A percentile compares a stretch with the other conserved stretches of the same genome.
These are phyloP conservation scores for Linnaemya vulpina DNA, from an alignment of 2,888 invertebrate species.

Conservation along the genomic window DNA sequence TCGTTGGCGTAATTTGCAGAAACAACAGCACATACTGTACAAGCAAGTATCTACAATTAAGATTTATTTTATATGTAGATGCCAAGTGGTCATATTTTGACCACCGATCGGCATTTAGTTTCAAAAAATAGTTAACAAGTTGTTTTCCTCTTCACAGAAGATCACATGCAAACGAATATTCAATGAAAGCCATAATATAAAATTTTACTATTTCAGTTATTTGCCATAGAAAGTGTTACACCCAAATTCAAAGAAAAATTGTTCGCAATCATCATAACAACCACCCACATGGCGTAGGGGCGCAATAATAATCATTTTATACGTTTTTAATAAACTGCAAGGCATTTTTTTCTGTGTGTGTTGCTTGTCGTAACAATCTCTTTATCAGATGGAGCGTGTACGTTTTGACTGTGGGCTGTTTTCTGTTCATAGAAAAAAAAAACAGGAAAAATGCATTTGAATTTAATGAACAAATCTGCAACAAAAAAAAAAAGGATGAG, in stretches of 20 bases:
- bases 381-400: conserved; percentile 6
- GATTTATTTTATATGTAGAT: no score
- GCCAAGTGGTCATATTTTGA: no score
- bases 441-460: conserved; percentile 23
- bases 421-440: conserved; percentile 17
- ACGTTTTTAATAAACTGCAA: conserved; percentile 42
- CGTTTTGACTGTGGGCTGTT: conserved; percentile 16
- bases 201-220: neutral
- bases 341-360: neutral
- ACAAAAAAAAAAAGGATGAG: neutral
- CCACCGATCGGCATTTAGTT: no score
- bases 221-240: neutral
- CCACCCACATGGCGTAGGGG: neutral
- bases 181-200: neutral
- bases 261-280: neutral
- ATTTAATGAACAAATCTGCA: conserved; percentile 7
- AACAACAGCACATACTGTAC: no score
- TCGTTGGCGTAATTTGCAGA: no score
- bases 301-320: conserved; percentile 6
- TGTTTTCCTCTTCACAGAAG: neutral
- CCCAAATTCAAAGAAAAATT: neutral
- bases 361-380: neutral
- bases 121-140: neutral
- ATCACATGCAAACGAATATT: neutral
- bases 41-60: no score